Conservation (phyloP, 2,113 vertebrate species). For the Ardeotis arabs region DNA sequence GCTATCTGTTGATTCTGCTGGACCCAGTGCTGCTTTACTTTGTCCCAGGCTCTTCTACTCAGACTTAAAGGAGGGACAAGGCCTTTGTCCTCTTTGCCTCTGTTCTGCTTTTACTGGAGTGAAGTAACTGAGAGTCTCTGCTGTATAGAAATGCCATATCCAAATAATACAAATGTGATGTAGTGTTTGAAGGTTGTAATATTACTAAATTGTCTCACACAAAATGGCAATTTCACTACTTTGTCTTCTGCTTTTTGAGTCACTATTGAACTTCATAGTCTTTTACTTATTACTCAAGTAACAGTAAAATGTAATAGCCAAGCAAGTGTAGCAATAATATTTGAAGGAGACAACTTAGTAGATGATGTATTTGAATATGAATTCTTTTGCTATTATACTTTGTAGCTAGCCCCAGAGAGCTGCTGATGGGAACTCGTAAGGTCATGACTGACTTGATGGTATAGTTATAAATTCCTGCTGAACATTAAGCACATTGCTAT, state of each 20-base stretch:
- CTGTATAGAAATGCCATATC: background rate
- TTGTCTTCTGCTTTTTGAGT: background rate
- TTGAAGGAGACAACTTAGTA: constrained; percentile 4
- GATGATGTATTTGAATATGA: background rate
- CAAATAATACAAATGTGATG: background rate
- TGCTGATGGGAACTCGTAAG: constrained; percentile 38
- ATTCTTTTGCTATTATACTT: background rate
- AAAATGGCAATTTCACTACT: background rate
- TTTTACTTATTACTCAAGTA: background rate
- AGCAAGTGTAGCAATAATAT: background rate
- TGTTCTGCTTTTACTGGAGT: background rate
- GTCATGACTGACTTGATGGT: constrained; percentile 57
- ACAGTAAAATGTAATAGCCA: background rate
- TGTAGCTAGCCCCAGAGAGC: background rate
- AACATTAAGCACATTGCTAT: constrained; percentile 44
- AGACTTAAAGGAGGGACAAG: background rate
- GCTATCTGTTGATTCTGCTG: background rate
- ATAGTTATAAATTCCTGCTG: constrained; percentile 54
- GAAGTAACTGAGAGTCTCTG: background rate
- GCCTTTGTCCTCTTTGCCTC: background rate
- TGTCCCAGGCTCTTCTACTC: background rate
- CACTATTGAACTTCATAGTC: background rate
- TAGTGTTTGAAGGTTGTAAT: background rate
- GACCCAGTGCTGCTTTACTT: background rate
- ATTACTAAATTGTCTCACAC: background rate